Conservation (phyloP, 2,113 vertebrate genomes). For the human region DNA sequence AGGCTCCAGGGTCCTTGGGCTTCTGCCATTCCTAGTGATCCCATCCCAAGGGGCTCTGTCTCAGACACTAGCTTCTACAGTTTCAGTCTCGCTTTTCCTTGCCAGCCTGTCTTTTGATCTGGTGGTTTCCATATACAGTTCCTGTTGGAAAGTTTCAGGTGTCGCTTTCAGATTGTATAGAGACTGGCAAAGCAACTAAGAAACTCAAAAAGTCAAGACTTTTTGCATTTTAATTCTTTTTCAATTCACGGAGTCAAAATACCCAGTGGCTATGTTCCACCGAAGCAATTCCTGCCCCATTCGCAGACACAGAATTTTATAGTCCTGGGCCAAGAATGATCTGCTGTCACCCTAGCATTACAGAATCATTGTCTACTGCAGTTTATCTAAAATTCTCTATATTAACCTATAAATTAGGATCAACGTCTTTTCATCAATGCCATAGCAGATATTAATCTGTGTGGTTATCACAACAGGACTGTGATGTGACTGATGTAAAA, state of each 20-base stretch:
- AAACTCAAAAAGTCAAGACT: background rate
- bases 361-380: background rate
- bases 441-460: background rate
- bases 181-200: background rate
- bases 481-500: background rate
- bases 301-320: background rate
- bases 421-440: background rate
- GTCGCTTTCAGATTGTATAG: background rate
- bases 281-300: background rate
- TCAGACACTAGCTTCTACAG: constrained; percentile 9
- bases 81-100: constrained; percentile 2
- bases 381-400: background rate
- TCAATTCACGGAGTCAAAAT: constrained; percentile 4
- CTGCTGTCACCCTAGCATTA: background rate
- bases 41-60: background rate
- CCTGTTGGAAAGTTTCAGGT: background rate
- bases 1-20: background rate
- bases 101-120: constrained; percentile 34
- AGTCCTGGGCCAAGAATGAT: background rate
- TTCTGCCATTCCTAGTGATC: background rate
- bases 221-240: constrained; percentile 38
- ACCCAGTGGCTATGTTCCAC: background rate
- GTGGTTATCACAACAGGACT: constrained; percentile 18
- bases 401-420: background rate
- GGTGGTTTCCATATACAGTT: background rate